Conservation (phyloP, 37 sponge, comb jelly and placozoan genomes). For the Aplysina aerophoba region DNA sequence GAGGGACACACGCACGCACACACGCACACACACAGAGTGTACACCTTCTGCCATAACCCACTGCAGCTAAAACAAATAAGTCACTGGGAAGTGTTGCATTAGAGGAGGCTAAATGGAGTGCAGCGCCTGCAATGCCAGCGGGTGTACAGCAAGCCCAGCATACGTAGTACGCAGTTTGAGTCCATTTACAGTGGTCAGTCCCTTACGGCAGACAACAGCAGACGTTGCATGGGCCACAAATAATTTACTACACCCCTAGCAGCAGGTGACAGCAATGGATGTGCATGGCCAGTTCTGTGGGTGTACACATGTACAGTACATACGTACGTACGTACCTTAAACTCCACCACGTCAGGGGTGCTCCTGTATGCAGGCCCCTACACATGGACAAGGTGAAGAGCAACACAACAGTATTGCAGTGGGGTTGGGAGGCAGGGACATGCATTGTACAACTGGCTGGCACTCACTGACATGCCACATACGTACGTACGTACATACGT, state of each 20-base stretch:
- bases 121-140: no score
- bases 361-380: conserved; percentile 84
- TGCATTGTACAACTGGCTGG: not conserved
- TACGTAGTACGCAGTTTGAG: no score
- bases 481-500: not conserved
- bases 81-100: no score
- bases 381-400: not conserved
- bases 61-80: no score
- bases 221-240: not conserved
- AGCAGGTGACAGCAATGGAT: not conserved
- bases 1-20: not conserved
- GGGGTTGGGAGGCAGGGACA: conserved; percentile 1
- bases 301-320: not conserved
- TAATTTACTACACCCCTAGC: not conserved
- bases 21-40: no score
- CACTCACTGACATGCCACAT: not conserved
- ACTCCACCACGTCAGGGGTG: conserved; percentile 79
- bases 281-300: not conserved
- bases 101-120: no score
- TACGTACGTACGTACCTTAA: conserved; percentile 41
- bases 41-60: no score
- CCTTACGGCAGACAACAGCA: no score
- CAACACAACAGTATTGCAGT: no score
- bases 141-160: no score
- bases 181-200: no score